Conservation (phyloP, 1,140 invertebrate species). For the Hestina assimilis region DNA sequence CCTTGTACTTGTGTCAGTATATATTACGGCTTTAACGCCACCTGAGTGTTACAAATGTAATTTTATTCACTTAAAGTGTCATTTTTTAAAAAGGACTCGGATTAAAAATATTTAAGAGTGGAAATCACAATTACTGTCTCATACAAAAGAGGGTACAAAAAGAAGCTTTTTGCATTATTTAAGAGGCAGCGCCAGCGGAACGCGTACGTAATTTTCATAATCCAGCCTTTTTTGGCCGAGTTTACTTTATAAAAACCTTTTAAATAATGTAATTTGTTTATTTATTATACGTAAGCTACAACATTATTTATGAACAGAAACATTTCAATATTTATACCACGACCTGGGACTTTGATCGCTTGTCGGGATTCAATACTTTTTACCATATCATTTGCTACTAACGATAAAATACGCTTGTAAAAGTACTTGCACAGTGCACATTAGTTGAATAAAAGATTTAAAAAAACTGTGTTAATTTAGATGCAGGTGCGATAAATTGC, state of each 20-base stretch:
- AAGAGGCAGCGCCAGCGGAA: too few species aligned
- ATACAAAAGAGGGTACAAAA: background rate
- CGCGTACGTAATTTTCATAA: too few species aligned
- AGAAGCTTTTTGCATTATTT: too few species aligned
- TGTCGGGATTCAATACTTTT: too few species aligned
- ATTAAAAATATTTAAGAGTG: constrained; percentile 10
- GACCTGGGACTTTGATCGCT: too few species aligned
- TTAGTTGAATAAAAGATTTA: background rate
- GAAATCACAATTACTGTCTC: constrained; percentile 14
- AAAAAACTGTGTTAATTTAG: background rate
- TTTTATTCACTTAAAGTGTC: constrained; percentile 9
- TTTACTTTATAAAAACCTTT: too few species aligned
- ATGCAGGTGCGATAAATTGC: constrained; percentile 10
- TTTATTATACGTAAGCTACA: too few species aligned
- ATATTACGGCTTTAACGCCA: background rate
- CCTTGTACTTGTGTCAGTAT: background rate
- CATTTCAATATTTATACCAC: too few species aligned
- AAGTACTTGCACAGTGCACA: background rate
- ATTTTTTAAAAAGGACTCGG: constrained; percentile 3
- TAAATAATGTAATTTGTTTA: too few species aligned
- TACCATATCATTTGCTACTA: too few species aligned
- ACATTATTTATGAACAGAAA: too few species aligned
- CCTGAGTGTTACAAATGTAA: constrained; percentile 12
- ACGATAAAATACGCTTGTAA: background rate
- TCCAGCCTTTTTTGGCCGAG: too few species aligned